Percentiles rank a stretch among this genome's conserved stretches.
Conservation (phyloP, 2,888 invertebrate genomes). For the Thecophora atra region DNA sequence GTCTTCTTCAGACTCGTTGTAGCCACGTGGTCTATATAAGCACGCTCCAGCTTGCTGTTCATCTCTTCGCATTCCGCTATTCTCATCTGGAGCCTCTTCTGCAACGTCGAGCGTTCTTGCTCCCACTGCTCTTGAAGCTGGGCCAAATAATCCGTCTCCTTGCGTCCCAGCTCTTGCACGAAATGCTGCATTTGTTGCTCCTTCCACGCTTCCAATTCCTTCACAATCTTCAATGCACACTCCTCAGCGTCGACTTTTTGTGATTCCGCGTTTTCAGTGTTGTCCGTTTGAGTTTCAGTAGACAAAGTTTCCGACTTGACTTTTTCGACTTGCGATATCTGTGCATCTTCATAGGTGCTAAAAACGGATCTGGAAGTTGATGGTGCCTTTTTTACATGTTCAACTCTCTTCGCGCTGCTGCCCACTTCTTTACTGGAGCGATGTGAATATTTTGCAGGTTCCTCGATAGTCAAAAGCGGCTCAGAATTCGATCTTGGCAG, state of each 20-base stretch:
- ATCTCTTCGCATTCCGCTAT: constrained; percentile 41
- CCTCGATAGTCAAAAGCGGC: constrained; percentile 4
- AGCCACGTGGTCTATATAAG: constrained; percentile 31
- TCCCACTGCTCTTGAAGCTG: constrained; percentile 71
- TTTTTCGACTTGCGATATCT: not conserved
- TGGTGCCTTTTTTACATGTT: not conserved
- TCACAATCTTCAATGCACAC: constrained; percentile 70
- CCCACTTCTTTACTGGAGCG: too few relatives aligned
- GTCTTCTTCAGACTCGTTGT: constrained; percentile 33
- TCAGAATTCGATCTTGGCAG: constrained; percentile 34
- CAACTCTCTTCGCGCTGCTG: not conserved
- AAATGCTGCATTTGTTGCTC: constrained; percentile 74
- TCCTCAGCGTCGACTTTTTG: constrained; percentile 41
- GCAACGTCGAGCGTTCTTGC: constrained; percentile 62
- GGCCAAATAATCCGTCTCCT: constrained; percentile 70
- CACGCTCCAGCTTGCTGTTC: constrained; percentile 40
- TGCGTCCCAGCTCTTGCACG: constrained; percentile 70
- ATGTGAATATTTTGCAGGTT: not conserved
- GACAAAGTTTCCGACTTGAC: not conserved
- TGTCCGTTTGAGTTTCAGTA: not conserved
- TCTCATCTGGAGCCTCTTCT: constrained; percentile 38
- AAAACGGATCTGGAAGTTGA: not conserved
- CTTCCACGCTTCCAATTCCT: constrained; percentile 80
- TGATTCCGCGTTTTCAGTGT: not conserved
- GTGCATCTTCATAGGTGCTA: not conserved